Base-by-base conservation (phyloP, 2,113 vertebrate species). In the Mirounga angustirostris region DNA sequence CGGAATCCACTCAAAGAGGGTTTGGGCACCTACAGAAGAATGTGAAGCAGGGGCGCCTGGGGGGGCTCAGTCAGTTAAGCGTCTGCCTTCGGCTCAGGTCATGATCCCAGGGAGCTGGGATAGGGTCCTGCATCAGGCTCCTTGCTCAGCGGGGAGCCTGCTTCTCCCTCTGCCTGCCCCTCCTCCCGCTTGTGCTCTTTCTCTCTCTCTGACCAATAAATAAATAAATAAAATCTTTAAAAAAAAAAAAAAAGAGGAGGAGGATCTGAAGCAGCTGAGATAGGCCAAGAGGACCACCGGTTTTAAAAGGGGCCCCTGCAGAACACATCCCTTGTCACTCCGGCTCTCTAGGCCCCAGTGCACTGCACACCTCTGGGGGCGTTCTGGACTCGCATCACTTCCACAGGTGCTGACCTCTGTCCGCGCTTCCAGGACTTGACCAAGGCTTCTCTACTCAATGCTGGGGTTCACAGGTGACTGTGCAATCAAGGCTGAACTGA, bases 291-390 rank as follows among this genome's bases (percentile, higher is more conserved):
- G 67, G 26, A 5, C 18, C 11, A 86, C 0, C 24, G 19, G 30
- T 50, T 94, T 88, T 30, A 82, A 71, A 61, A 79, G 40, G 12
- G 18, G 24, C 36, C 50, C 65, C 14, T 12, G 52, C 5, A 65
- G 50, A 58, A 59, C 1, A 21, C n/a, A 21, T 0, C 59, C 73
- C 9, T 36, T 1, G 24, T 46, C 33, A 71, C 28, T 1, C 40
- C 0, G 0, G 88, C n/a, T 61, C 81, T 58, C 18, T 19, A 33
- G 2, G 36, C 33, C 0, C 2, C 16, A 22, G 52, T 0, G 0
- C 8, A 15, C 33, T 24, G 36, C 54, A 33, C 5, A 21, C 13
- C 8, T 9, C 10, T 30, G 43, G 71, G 71, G 43, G 46, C 26
- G 4, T 50, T 46, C 73, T 76, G 40, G 40, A 76, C 40, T 43